Conservation (phyloP, 2,797 vertebrate genomes). For the Hypotaenidia okinawae region DNA sequence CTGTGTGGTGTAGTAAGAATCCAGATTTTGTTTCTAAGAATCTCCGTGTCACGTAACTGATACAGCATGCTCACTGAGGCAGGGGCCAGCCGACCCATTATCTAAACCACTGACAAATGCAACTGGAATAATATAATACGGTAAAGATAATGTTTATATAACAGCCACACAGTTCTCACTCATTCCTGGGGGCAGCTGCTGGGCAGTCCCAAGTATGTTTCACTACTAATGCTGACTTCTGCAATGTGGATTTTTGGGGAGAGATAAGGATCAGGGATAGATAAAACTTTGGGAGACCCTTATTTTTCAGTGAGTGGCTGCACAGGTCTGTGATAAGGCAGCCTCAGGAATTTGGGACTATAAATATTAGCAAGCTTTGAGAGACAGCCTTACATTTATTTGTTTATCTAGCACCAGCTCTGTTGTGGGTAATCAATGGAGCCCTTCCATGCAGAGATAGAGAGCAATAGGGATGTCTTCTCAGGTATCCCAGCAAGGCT, state of each 20-base stretch:
- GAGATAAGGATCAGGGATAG: not conserved
- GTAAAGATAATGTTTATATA: not conserved
- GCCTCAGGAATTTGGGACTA: not conserved
- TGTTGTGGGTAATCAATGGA: not conserved
- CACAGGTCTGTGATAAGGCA: not conserved
- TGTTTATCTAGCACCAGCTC: constrained; percentile 10
- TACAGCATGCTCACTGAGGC: not conserved
- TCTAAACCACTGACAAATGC: not conserved
- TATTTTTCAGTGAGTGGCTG: constrained; percentile 16
- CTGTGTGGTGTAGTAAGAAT: not conserved
- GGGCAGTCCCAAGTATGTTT: not conserved
- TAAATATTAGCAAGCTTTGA: constrained; percentile 3
- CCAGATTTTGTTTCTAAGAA: not conserved
- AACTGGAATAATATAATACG: not conserved
- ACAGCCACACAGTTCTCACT: not conserved
- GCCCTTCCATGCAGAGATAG: not conserved
- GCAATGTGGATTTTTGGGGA: not conserved
- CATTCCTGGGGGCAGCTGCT: not conserved
- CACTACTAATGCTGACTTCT: not conserved
- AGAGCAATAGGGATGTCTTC: not conserved
- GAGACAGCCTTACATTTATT: not conserved
- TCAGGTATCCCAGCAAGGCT: not conserved
- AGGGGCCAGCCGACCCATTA: not conserved
- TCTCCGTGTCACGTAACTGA: not conserved
- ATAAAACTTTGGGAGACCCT: not conserved